Conservation (phyloP, 2,888 invertebrate genomes). For the Ariolimax columbianus region DNA sequence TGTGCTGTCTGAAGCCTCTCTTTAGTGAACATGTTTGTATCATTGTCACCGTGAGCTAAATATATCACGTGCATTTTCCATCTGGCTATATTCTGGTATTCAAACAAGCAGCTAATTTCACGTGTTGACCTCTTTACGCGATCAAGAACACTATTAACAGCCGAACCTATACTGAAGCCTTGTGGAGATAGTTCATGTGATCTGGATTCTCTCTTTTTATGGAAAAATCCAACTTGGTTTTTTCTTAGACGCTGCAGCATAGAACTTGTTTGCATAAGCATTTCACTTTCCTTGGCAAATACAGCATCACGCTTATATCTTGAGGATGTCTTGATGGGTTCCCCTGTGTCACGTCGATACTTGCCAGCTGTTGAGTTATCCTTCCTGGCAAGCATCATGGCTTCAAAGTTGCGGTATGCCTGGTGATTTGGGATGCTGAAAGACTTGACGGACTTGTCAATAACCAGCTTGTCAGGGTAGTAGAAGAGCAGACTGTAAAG, state of each 20-base stretch:
- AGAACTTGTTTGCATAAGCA: constrained; percentile 12
- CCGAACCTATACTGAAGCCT: neutral
- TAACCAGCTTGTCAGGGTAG: constrained; percentile 62
- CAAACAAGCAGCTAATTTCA: constrained; percentile 35
- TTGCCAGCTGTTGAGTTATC: constrained; percentile 41
- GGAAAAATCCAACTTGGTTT: constrained; percentile 26
- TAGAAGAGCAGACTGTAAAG: constrained; percentile 63
- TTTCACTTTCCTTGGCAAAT: constrained; percentile 28
- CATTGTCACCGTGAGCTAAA: constrained; percentile 64
- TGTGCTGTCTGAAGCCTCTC: constrained; percentile 69
- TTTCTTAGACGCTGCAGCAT: neutral
- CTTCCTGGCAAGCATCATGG: constrained; percentile 62
- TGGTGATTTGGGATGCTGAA: constrained; percentile 75
- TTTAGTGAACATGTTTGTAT: constrained; percentile 71
- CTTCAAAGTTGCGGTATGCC: constrained; percentile 68
- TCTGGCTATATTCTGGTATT: constrained; percentile 53
- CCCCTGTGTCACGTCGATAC: constrained; percentile 22
- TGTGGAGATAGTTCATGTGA: neutral
- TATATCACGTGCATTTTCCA: constrained; percentile 71
- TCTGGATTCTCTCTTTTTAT: neutral
- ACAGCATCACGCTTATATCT: neutral
- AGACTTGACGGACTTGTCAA: constrained; percentile 73
- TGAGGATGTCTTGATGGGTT: neutral
- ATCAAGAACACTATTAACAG: constrained; percentile 10
- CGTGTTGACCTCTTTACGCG: constrained; percentile 56